Base-by-base conservation (phyloP, 2,113 vertebrate species). In the Leiothrix lutea region DNA sequence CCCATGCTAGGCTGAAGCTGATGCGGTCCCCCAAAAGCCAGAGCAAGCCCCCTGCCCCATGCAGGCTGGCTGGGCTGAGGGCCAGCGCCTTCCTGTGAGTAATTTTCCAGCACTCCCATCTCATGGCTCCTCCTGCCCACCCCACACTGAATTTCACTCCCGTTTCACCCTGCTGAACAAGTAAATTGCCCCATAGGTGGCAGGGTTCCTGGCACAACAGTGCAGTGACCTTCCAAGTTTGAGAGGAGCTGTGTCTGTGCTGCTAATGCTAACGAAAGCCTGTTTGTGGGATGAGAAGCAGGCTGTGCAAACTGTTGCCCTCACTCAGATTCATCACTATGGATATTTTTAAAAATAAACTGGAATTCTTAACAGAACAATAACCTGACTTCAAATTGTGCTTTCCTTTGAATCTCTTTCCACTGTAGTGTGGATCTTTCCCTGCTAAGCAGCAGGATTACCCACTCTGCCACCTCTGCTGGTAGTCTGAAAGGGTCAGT, bases 31-130 rank as follows among this genome's bases (percentile, higher is more conserved):
- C 58, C 3, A 10, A 65, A 57, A 48, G 28, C 25, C 3, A 10
- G 44, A 57, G 70, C 1, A 29, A 81, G 50, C 45, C 61, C 73
- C 73, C 21, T 0, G 7, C 40, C 72, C 65, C 3, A 1, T 1
- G 4, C 33, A 40, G 13, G 2, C 40, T 0, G 0, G 45, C 50
- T 2, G 1, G 66, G 78, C 78, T 8, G 26, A 25, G 44, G 73
- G 71, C 81, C 47, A 88, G 80, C 21, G 35, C 19, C 38, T 70
- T 92, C 66, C 74, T n/a, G 29, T 0, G 1, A 25, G 47, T 2
- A 1, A 28, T 91, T 75, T 82, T 64, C 70, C 88, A 93, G 70
- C 2, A 5, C 31, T 73, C 36, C 47, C 9, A 25, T 31, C 10
- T 0, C 42, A 28, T 2, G 9, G 20, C 7, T 45, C 48, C 31